phyloP scores from a whole-genome alignment of 2,113 vertebrate genomes.

The Procavia capensis region DNA sequence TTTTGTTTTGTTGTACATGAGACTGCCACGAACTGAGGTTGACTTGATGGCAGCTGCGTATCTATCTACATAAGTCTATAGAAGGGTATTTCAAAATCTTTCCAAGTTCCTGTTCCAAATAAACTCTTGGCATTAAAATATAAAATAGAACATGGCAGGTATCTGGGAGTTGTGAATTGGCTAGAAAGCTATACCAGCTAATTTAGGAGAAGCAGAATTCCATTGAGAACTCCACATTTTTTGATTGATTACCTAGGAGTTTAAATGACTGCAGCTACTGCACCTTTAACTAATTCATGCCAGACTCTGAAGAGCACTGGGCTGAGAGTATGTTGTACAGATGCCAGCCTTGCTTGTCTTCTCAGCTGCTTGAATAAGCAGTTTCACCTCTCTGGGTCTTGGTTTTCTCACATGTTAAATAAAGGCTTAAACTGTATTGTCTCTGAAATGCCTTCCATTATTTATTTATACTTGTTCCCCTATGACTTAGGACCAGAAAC shows the following conservation, averaged over 20 bases:
- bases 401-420: background rate
- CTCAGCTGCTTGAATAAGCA: background rate
- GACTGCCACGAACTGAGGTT: background rate
- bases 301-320: background rate
- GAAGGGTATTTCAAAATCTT: background rate
- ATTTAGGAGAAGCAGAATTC: background rate
- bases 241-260: background rate
- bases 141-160: background rate
- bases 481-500: background rate
- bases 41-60: too few relatives aligned
- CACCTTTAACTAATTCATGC: background rate
- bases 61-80: background rate
- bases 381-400: background rate
- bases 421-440: background rate
- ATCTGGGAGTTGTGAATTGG: conserved; percentile 14
- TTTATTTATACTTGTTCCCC: background rate
- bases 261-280: background rate
- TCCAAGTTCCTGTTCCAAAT: background rate
- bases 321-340: background rate
- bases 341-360: background rate
- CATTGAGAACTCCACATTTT: background rate
- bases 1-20: too few relatives aligned
- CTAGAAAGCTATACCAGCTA: background rate
- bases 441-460: background rate
- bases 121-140: background rate